Evolutionary conservation across 2,888 invertebrate species (phyloP).

Genomic region (Glaucopsyche alexis): DNA sequence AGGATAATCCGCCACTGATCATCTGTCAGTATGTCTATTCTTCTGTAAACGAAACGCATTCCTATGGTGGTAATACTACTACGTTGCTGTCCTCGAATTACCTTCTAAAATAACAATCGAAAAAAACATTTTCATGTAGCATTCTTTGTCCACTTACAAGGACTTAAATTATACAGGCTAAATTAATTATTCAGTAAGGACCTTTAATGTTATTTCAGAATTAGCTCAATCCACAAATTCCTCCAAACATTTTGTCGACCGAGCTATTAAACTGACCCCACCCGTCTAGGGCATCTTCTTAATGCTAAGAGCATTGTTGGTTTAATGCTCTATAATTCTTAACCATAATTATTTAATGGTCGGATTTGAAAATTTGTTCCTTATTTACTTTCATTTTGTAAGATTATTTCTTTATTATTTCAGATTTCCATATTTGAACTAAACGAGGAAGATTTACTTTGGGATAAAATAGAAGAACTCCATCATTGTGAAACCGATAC

Average conservation of each 20-base stretch:
- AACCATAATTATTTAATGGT: not conserved
- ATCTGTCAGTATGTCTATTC: too few species aligned
- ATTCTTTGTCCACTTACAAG: too few species aligned
- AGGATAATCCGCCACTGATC: too few species aligned
- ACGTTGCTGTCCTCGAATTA: too few species aligned
- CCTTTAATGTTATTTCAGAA: too few species aligned
- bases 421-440: slow-evolving; percentile 67
- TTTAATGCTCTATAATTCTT: not conserved
- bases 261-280: slow-evolving; percentile 9
- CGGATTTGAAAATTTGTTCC: not conserved
- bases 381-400: not conserved
- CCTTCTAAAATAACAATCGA: too few species aligned
- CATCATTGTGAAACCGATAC: slow-evolving; percentile 85
- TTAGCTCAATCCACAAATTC: not conserved
- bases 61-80: too few species aligned
- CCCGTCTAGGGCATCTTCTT: not conserved
- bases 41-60: too few species aligned
- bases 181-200: too few species aligned
- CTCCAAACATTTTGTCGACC: not conserved
- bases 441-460: slow-evolving; percentile 75
- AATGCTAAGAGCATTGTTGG: too few species aligned
- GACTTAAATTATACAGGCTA: too few species aligned
- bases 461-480: slow-evolving; percentile 82
- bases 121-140: too few species aligned
- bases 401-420: slow-evolving; percentile 1